Evolutionary conservation across 2,888 invertebrate genomes (phyloP), one percentile per base, ranked within the genome.

Genomic region (Cetonia aurata): DNA sequence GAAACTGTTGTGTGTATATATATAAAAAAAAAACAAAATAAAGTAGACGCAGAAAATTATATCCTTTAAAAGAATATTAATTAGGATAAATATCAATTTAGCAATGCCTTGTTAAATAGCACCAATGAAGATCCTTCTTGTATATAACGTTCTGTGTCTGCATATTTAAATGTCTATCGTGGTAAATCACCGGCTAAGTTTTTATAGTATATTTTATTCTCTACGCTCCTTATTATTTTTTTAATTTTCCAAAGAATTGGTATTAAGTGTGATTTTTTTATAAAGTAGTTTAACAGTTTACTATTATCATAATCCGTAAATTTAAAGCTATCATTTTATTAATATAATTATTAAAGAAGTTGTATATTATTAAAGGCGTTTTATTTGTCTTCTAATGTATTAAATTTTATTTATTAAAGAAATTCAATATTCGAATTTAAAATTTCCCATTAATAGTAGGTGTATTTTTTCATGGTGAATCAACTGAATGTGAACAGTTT

Each of bases 211-310:
- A 70, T 73, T 65, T 62, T 65, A 33, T 65, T 71, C 37, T 37
- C 67, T 74, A 72, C 73, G 71, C 75, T 76, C 73, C 76, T 77
- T 74, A 73, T 75, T 37, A 6, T 37, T 25, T 37, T 37, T 70
- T 76, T 77, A 80, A 77, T 79, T 83, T 83, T 81, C 84, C 84
- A 84, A 84, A 84, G 84, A 83, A 80, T 81, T 81, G 82, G 83
- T 83, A 82, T 25, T 82, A 80, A 80, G 83, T 83, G 83, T 82
- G 82, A 82, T 83, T 25, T 83, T 82, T 82, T 83, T 82, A 69
- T 60, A 72, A 67, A 70, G 75, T 75, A 77, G 72, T 72, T 69
- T 67, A 75, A 37, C 55, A 56, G 73, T 75, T 75, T 76, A 75
- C 6, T 37, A 37, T 75, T 76, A 75, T 71, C 67, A 57, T 67